Conservation (phyloP, 2,888 invertebrate species). For the Notodonta dromedarius region DNA sequence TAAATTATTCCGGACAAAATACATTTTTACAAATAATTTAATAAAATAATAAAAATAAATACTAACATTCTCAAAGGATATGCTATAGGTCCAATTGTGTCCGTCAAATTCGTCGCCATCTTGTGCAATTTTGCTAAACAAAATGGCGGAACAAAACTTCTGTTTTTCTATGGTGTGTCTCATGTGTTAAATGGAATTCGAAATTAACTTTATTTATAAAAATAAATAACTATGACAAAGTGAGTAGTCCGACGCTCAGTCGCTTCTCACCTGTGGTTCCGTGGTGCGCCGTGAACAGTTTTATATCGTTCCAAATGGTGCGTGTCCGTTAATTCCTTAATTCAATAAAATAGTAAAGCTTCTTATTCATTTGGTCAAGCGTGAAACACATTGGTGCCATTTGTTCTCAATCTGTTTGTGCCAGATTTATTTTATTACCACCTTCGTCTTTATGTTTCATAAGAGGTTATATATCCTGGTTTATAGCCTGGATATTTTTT, state of each 20-base stretch:
- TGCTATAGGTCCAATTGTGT: constrained; percentile 71
- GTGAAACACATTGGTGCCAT: constrained; percentile 59
- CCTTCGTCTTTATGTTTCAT: too few species aligned
- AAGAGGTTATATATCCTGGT: too few species aligned
- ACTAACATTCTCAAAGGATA: constrained; percentile 78
- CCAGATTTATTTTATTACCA: constrained; percentile 39
- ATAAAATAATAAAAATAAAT: constrained; percentile 23
- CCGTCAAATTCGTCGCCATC: constrained; percentile 74
- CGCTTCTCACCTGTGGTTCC: constrained; percentile 81
- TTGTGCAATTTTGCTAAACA: constrained; percentile 56
- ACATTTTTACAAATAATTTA: constrained; percentile 5
- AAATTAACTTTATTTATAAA: constrained; percentile 36
- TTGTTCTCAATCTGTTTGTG: constrained; percentile 70
- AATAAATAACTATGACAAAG: constrained; percentile 65
- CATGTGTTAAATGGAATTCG: constrained; percentile 49
- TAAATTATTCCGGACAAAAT: constrained; percentile 9
- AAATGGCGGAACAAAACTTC: constrained; percentile 53
- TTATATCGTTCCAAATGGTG: constrained; percentile 74
- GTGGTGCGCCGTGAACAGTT: constrained; percentile 44
- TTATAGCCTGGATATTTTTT: too few species aligned
- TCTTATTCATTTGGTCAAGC: constrained; percentile 77
- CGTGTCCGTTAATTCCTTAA: constrained; percentile 83
- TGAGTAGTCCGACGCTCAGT: constrained; percentile 82
- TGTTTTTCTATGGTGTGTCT: constrained; percentile 38
- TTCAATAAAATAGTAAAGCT: constrained; percentile 82